Base-by-base conservation (phyloP, 2,888 invertebrate species). In the Drepana falcataria region DNA sequence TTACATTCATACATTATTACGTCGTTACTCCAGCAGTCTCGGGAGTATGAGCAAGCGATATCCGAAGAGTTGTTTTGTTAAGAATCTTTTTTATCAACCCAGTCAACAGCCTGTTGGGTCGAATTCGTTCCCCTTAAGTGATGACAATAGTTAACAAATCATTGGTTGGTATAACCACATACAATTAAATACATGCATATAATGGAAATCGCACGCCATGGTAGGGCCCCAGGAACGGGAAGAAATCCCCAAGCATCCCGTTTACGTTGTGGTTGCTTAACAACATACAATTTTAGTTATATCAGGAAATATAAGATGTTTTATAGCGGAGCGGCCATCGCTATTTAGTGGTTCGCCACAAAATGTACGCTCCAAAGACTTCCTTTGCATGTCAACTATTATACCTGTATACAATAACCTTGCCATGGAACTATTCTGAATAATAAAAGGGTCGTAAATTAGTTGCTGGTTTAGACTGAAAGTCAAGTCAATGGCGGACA, bases 281-380 rank as follows among this genome's bases (percentile, higher is more conserved):
- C 21, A 21, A 21, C 21, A 21, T 21, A 21, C 21, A 64, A 74
- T 63, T 55, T 59, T 65, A 69, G 71, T 65, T 63, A 67, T 75
- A 77, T 73, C 57, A 71, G 51, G 59, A 67, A 70, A 71, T 71
- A 73, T 64, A 74, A 69, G 69, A 73, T 75, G 80, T 75, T 73
- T 64, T 71, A 63, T 67, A 68, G 61, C 59, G 56, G 64, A 72
- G 75, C 66, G 62, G 66, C 68, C 66, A 67, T 65, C 66, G 66
- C 71, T 74, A 69, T 71, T 84, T 83, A 81, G 83, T 64, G 85
- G 85, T 81, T 75, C 48, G 61, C 85, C 83, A 68, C 85, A 84
- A 81, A 81, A 69, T 63, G 64, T 70, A 71, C 61, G 65, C 66
- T 70, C 63, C 69, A 69, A 77, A 75, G 61, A 74, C 73, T 82